phyloP scores from a whole-genome alignment of 2,113 vertebrate species.

The Nipponia nippon region DNA sequence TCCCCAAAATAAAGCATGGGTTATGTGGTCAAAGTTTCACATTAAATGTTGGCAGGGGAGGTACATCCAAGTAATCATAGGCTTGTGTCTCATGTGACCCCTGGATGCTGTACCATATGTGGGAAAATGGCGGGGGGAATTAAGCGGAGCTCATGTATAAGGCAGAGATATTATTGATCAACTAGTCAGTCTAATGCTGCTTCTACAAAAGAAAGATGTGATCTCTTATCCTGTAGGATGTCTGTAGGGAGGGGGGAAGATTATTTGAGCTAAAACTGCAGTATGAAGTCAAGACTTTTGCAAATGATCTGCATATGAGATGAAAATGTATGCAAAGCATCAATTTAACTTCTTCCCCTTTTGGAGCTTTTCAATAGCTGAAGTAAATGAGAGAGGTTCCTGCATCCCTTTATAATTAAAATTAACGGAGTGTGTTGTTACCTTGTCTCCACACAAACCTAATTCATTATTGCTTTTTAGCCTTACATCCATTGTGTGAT shows the following conservation, averaged over 20 bases:
- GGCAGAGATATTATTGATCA: neutral
- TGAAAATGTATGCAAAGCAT: neutral
- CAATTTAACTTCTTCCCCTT: neutral
- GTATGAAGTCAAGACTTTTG: neutral
- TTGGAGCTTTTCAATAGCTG: neutral
- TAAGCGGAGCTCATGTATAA: neutral
- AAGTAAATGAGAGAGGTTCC: neutral
- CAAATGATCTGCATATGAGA: neutral
- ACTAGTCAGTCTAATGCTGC: neutral
- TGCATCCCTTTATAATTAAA: neutral
- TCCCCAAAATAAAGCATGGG: neutral
- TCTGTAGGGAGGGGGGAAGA: neutral
- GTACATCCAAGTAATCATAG: neutral
- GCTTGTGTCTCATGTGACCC: neutral
- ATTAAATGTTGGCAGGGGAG: neutral
- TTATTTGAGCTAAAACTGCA: neutral
- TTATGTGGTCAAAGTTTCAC: neutral
- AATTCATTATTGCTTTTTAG: constrained; percentile 47
- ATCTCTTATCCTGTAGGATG: neutral
- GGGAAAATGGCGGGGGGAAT: neutral
- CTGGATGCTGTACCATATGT: neutral
- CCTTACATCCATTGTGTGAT: constrained; percentile 79
- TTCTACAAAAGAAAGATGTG: neutral
- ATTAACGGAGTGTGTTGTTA: neutral
- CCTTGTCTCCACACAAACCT: neutral